Conservation (phyloP, 1,140 invertebrate species). For the Scaptomyza hsui region DNA sequence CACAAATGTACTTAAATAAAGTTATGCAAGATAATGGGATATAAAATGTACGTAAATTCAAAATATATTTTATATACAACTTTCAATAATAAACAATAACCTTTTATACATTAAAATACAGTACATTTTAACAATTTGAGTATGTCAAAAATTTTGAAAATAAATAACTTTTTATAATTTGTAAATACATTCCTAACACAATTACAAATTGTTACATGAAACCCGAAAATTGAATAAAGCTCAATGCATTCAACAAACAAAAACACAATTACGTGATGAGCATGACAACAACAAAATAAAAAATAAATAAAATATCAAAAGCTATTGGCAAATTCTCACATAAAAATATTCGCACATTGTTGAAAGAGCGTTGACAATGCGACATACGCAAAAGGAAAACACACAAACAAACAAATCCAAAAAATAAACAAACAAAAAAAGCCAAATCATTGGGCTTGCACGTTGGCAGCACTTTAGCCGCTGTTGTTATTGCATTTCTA, state of each 20-base stretch:
- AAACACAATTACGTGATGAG: slow-evolving; percentile 57
- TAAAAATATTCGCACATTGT: slow-evolving; percentile 65
- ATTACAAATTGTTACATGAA: neutral
- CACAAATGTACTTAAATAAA: neutral
- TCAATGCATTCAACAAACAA: slow-evolving; percentile 42
- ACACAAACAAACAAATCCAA: slow-evolving; percentile 13
- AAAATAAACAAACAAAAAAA: slow-evolving; percentile 17
- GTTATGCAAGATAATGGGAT: too few species aligned
- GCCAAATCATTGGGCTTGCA: slow-evolving; percentile 39
- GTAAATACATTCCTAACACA: neutral
- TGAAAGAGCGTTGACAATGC: slow-evolving; percentile 64
- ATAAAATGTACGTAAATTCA: neutral
- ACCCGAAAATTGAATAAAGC: slow-evolving; percentile 7
- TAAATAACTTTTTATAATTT: neutral
- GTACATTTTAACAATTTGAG: too few species aligned
- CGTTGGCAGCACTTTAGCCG: slow-evolving; percentile 38
- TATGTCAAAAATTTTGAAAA: too few species aligned
- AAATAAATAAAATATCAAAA: slow-evolving; percentile 11
- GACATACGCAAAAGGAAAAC: slow-evolving; percentile 46
- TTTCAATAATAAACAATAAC: too few species aligned
- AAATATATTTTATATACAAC: neutral
- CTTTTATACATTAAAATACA: too few species aligned
- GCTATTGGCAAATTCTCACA: slow-evolving; percentile 66
- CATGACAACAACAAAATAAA: slow-evolving; percentile 43
- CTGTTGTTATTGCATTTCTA: slow-evolving; percentile 62